Percentiles rank a stretch among this genome's conserved stretches.
Evolutionary conservation across 1,140 invertebrate species (phyloP).

Genomic region (Drosophila jambulina): DNA sequence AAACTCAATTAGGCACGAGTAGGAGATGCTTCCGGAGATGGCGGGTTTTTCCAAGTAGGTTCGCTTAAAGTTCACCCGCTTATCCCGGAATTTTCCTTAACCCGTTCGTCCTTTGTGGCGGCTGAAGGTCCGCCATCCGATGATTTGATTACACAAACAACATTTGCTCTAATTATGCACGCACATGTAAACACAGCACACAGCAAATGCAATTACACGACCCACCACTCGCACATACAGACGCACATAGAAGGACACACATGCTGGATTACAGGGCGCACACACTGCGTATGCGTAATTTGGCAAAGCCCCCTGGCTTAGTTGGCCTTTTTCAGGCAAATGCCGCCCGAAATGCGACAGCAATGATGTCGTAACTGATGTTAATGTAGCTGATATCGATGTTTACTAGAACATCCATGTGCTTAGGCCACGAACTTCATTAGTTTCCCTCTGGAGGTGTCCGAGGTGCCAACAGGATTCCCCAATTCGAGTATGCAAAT

Average conservation of each 20-base stretch:
- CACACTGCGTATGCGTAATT: conserved; percentile 75
- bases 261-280: conserved; percentile 61
- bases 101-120: conserved; percentile 27
- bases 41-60: neutral
- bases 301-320: conserved; percentile 51
- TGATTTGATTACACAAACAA: conserved; percentile 79
- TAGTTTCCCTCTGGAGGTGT: conserved; percentile 17
- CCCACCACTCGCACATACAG: conserved; percentile 12
- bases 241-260: conserved; percentile 9
- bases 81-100: conserved; percentile 4
- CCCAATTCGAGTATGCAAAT: conserved; percentile 16
- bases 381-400: conserved; percentile 15
- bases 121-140: conserved; percentile 31
- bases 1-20: conserved; percentile 77
- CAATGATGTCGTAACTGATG: conserved; percentile 27
- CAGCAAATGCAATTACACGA: conserved; percentile 74
- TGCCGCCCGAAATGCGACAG: conserved; percentile 14
- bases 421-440: conserved; percentile 22
- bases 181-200: conserved; percentile 75
- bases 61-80: conserved; percentile 52
- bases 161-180: conserved; percentile 80
- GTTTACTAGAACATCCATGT: conserved; percentile 8
- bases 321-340: conserved; percentile 37
- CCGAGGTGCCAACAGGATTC: conserved; percentile 1
- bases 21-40: conserved; percentile 1